A percentile compares a stretch with the other conserved stretches of the same genome.
Evolutionary conservation across 2,113 vertebrate genomes (phyloP).

Genomic region (Euleptes europaea): DNA sequence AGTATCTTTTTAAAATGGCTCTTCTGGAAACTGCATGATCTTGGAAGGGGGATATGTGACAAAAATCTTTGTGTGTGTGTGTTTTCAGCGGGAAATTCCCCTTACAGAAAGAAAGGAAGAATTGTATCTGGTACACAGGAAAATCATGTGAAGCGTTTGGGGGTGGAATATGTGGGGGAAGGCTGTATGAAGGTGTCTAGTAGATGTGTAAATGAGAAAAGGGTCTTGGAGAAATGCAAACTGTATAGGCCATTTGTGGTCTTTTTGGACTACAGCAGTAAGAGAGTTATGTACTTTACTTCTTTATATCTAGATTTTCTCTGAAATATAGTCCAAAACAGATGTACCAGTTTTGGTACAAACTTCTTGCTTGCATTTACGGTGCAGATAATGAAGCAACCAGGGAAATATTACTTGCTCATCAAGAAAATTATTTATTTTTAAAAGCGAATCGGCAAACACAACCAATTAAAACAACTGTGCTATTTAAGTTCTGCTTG

Average conservation of each 20-base stretch:
- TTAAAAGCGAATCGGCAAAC: slow-evolving; percentile 6
- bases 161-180: background rate
- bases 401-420: slow-evolving; percentile 19
- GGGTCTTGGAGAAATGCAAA: background rate
- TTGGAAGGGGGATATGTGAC: no score
- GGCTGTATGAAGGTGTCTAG: background rate
- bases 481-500: slow-evolving; percentile 15
- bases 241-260: background rate
- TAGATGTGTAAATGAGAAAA: background rate
- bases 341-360: slow-evolving; percentile 11
- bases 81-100: background rate
- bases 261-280: background rate
- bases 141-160: background rate
- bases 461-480: slow-evolving; percentile 5
- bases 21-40: no score
- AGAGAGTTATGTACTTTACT: background rate
- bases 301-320: background rate
- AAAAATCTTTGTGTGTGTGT: no score
- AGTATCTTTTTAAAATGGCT: no score
- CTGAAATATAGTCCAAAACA: slow-evolving; percentile 4
- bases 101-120: background rate
- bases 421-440: slow-evolving; percentile 9
- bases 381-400: slow-evolving; percentile 16
- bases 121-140: background rate
- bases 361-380: slow-evolving; percentile 12